Evolutionary conservation across 2,113 vertebrate species (phyloP).

Genomic region (Ictidomys tridecemlineatus): DNA sequence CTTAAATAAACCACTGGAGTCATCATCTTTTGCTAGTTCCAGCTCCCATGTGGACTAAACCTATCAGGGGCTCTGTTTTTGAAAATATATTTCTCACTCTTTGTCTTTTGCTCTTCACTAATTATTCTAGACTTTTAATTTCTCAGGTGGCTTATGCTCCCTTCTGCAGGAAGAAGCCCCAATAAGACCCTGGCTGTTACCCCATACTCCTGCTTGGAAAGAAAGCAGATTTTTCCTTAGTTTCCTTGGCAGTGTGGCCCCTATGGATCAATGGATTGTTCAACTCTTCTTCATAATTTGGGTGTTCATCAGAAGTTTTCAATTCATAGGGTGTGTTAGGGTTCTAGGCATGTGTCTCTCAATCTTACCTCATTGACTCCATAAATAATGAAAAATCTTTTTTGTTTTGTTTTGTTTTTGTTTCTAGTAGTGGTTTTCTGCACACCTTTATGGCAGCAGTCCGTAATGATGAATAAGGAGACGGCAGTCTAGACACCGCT

Average conservation of each 20-base stretch:
- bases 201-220: neutral
- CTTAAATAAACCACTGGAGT: too few relatives aligned
- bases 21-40: too few relatives aligned
- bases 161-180: too few relatives aligned
- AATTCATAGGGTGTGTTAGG: neutral
- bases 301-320: fast-evolving
- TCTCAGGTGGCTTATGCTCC: too few relatives aligned
- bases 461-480: neutral
- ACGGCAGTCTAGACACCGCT: neutral
- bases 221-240: neutral
- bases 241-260: neutral
- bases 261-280: neutral
- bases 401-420: neutral
- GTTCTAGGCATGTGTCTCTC: neutral
- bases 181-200: too few relatives aligned
- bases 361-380: neutral
- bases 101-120: too few relatives aligned
- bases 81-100: too few relatives aligned
- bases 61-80: too few relatives aligned
- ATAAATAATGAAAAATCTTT: neutral
- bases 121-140: too few relatives aligned
- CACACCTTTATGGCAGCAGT: neutral
- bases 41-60: too few relatives aligned
- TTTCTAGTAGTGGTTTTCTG: neutral
- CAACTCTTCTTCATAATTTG: neutral